phyloP scores from a whole-genome alignment of 2,888 invertebrate species.

The Perdita meconis region DNA sequence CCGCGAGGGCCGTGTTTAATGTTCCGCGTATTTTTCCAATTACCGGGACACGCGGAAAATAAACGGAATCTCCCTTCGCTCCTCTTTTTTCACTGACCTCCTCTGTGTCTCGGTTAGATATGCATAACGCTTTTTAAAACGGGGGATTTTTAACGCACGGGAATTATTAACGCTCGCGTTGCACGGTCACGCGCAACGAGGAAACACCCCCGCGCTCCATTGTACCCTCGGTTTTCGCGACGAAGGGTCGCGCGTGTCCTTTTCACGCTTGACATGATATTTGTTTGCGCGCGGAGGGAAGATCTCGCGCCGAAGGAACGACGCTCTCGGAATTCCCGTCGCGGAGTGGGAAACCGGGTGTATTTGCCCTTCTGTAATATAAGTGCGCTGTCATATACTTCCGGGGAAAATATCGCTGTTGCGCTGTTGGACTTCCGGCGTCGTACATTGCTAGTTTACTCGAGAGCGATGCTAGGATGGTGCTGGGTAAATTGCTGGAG shows the following conservation, averaged over 20 bases:
- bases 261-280: constrained; percentile 5
- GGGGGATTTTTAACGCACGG: constrained; percentile 6
- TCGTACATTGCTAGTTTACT: no score
- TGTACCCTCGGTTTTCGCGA: neutral
- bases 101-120: constrained; percentile 5
- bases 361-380: neutral
- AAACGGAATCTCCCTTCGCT: constrained; percentile 15
- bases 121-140: constrained; percentile 9
- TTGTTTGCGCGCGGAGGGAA: neutral
- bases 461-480: no score
- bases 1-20: constrained; percentile 26
- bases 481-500: no score
- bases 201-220: neutral
- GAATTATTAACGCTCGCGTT: constrained; percentile 26
- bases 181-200: neutral
- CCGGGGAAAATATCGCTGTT: neutral
- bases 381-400: neutral
- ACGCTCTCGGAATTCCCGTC: neutral
- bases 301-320: neutral
- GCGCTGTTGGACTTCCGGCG: no score
- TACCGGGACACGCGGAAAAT: constrained; percentile 25
- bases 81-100: neutral
- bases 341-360: neutral
- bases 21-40: constrained; percentile 40
- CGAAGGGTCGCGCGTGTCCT: neutral